Conservation (phyloP, 2,113 vertebrate genomes). For the Rutilus rutilus region DNA sequence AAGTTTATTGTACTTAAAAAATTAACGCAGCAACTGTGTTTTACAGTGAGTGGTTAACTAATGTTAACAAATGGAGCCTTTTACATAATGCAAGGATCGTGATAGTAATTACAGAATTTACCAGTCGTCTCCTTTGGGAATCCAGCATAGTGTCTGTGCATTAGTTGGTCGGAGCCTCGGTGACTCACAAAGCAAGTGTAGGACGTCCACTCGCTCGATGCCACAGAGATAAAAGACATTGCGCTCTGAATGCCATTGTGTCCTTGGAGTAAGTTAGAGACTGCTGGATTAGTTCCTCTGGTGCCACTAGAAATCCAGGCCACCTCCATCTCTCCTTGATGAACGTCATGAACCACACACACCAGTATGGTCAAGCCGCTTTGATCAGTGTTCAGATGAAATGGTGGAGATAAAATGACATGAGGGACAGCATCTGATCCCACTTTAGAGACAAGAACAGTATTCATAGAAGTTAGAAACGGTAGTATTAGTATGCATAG, state of each 20-base stretch:
- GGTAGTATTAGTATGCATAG: background rate
- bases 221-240: slow-evolving; percentile 65
- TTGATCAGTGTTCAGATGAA: slow-evolving; percentile 70
- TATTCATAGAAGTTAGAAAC: background rate
- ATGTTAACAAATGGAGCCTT: too few relatives aligned
- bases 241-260: slow-evolving; percentile 49
- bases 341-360: slow-evolving; percentile 74
- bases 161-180: slow-evolving; percentile 54
- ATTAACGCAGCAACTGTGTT: too few relatives aligned
- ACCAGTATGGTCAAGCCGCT: slow-evolving; percentile 74
- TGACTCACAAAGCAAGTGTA: slow-evolving; percentile 72
- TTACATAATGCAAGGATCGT: too few relatives aligned
- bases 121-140: slow-evolving; percentile 56
- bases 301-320: slow-evolving; percentile 66
- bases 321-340: slow-evolving; percentile 68
- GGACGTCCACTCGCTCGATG: slow-evolving; percentile 69
- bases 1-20: too few relatives aligned
- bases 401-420: slow-evolving; percentile 68
- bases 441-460: slow-evolving; percentile 46
- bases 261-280: slow-evolving; percentile 57
- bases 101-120: slow-evolving; percentile 19
- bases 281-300: slow-evolving; percentile 16
- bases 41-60: too few relatives aligned
- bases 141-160: slow-evolving; percentile 44
- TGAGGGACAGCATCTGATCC: slow-evolving; percentile 58